Evolutionary conservation across 2,797 vertebrate genomes (phyloP).

Genomic region (Coluber constrictor): DNA sequence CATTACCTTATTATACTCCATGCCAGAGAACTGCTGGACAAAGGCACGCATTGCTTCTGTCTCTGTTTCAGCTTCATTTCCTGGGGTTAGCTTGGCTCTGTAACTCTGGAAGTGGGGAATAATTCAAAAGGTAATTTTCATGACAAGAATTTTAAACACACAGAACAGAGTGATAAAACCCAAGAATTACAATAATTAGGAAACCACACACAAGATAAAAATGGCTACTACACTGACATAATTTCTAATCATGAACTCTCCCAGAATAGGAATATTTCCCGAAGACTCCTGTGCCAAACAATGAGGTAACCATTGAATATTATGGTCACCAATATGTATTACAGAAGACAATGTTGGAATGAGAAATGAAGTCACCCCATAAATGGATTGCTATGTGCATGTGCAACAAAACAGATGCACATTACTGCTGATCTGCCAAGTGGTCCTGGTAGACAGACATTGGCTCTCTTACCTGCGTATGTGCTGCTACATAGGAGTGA

Average conservation of each 20-base stretch:
- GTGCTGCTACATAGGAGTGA: slow-evolving; percentile 89
- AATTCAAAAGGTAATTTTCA: neutral
- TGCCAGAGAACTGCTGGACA: slow-evolving; percentile 86
- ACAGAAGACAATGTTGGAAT: neutral
- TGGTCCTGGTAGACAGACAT: neutral
- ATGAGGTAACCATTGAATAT: neutral
- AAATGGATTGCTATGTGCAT: neutral
- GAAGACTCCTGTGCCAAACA: neutral
- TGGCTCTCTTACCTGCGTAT: slow-evolving; percentile 82
- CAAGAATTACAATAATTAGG: neutral
- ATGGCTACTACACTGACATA: neutral
- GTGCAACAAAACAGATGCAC: neutral
- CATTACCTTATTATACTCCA: slow-evolving; percentile 86
- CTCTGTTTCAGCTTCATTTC: slow-evolving; percentile 87
- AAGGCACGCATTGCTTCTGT: slow-evolving; percentile 90
- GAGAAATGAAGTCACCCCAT: neutral
- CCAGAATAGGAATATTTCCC: neutral
- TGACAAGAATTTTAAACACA: accelerated
- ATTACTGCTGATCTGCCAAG: neutral
- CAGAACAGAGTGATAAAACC: neutral
- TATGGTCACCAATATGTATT: neutral
- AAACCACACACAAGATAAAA: neutral
- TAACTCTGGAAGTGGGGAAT: slow-evolving; percentile 78
- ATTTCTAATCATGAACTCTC: neutral
- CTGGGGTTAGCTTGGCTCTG: slow-evolving; percentile 86